Evolutionary conservation across 53 echinoderm and acorn worm genomes (phyloP).

Genomic region (Arbacia lixula): DNA sequence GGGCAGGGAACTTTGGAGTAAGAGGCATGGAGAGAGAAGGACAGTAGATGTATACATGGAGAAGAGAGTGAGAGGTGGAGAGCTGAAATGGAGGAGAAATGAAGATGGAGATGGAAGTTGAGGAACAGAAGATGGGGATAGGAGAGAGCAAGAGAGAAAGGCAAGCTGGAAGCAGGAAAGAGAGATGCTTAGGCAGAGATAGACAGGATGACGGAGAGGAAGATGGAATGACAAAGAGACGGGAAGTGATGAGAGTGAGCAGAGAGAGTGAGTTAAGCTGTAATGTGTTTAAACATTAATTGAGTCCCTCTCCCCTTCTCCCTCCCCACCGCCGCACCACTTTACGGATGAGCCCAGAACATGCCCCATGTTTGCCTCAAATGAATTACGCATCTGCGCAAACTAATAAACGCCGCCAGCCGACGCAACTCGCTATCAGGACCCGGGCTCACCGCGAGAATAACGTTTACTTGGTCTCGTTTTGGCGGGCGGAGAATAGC

Average conservation of each 20-base stretch:
- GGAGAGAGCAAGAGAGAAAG: not conserved
- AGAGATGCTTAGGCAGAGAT: not conserved
- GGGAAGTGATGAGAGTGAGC: not conserved
- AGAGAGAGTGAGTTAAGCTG: not conserved
- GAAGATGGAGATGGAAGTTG: not conserved
- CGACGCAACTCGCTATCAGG: not conserved
- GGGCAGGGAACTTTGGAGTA: not conserved
- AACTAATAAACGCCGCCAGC: constrained; percentile 23
- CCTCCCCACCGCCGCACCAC: no score
- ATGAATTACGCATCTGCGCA: constrained; percentile 47
- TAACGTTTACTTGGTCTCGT: constrained; percentile 37
- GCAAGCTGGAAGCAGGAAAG: not conserved
- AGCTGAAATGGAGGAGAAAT: not conserved
- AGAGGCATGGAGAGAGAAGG: not conserved
- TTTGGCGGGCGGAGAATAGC: not conserved
- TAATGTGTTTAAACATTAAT: no score
- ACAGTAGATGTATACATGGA: not conserved
- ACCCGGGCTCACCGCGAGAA: not conserved
- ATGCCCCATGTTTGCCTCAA: constrained; percentile 12
- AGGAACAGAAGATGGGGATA: no score
- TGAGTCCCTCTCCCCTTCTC: no score
- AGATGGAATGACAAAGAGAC: not conserved
- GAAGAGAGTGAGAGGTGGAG: not conserved
- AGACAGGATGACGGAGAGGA: not conserved
- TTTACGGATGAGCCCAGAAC: constrained; percentile 11